Percentiles rank a stretch among this genome's conserved stretches.
Evolutionary conservation across 2,888 invertebrate genomes (phyloP).

Genomic region (Rotaria socialis): DNA sequence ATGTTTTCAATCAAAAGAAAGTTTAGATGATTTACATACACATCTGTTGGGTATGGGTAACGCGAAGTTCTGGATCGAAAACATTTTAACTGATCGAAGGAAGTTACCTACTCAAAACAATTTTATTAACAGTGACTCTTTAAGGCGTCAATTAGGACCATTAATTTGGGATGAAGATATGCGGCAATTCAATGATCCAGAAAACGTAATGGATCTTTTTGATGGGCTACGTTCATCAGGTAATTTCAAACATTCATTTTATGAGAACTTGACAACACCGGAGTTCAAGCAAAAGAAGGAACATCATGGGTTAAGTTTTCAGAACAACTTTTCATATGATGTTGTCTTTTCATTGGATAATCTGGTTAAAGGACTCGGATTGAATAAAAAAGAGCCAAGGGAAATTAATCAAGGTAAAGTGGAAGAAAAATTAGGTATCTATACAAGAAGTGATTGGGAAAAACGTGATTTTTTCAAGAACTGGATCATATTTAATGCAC

Average conservation of each 20-base stretch:
- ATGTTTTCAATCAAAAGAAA: background rate
- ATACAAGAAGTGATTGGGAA: background rate
- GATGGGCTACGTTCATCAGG: background rate
- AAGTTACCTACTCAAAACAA: background rate
- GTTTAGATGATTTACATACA: background rate
- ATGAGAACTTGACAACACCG: background rate
- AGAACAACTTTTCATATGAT: background rate
- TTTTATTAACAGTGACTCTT: too few species aligned
- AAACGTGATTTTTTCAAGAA: background rate
- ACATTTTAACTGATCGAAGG: background rate
- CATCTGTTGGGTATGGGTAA: constrained; percentile 1
- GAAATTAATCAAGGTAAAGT: background rate
- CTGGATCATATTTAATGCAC: background rate
- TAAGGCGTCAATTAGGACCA: background rate
- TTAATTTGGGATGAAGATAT: background rate
- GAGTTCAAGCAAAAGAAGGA: too few species aligned
- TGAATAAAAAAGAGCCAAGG: background rate
- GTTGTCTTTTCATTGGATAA: background rate
- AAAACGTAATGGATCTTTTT: background rate
- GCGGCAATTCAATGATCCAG: background rate
- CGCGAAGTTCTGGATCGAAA: background rate
- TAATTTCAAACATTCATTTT: background rate
- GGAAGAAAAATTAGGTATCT: background rate
- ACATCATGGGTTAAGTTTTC: background rate
- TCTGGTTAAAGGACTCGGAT: background rate